These are phyloP conservation scores for Melopsittacus undulatus DNA, from an alignment of 2,797 vertebrate genomes.

Conservation along the genomic window DNA sequence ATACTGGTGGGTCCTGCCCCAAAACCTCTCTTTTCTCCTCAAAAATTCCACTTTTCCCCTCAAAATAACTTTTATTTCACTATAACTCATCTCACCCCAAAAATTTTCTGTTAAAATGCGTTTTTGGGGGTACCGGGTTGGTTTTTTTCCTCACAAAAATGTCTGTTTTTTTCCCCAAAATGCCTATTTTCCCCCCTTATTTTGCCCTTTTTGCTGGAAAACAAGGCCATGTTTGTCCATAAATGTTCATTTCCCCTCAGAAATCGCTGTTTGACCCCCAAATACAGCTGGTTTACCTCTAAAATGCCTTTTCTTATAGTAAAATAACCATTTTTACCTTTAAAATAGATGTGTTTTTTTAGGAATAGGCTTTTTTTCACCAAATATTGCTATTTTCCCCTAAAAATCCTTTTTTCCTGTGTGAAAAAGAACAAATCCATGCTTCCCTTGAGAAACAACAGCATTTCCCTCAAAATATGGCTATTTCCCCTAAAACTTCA, in stretches of 20 bases:
- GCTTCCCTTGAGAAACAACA: neutral
- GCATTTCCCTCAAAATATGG: too few relatives aligned
- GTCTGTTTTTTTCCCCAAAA: neutral
- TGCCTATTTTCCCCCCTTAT: too few relatives aligned
- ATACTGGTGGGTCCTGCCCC: too few relatives aligned
- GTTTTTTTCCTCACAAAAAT: neutral
- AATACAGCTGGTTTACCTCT: neutral
- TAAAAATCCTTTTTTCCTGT: neutral
- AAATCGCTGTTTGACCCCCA: neutral
- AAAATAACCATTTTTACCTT: neutral
- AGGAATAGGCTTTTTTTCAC: neutral
- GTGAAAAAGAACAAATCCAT: too few relatives aligned
- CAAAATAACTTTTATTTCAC: too few relatives aligned
- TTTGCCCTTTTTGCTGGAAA: neutral
- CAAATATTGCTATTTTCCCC: neutral
- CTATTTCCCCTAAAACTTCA: neutral
- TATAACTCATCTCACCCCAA: too few relatives aligned
- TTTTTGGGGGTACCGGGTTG: neutral
- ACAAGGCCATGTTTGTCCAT: neutral
- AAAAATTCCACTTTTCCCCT: too few relatives aligned
- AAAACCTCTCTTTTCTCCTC: too few relatives aligned
- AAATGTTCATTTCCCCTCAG: neutral
- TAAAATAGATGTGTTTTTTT: neutral
- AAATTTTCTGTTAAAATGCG: too few relatives aligned
- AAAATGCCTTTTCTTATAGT: neutral